Evolutionary conservation across 2,113 vertebrate genomes (phyloP).

Genomic region (Thamnaconus septentrionalis): DNA sequence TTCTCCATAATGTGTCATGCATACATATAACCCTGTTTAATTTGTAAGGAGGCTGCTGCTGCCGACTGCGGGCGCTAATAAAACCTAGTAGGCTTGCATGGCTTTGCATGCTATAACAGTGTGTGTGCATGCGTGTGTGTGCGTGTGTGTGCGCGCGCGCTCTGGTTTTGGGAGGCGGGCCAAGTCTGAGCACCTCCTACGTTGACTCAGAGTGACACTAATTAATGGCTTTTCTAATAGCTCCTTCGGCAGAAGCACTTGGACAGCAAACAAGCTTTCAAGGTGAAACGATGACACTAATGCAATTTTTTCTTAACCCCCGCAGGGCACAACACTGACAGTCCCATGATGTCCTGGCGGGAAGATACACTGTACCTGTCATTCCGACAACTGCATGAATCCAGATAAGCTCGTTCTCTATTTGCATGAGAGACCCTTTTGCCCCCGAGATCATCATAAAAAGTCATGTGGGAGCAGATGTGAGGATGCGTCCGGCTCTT

Average conservation of each 20-base stretch:
- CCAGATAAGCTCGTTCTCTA: constrained; percentile 32
- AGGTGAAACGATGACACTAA: constrained; percentile 53
- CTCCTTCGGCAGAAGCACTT: constrained; percentile 49
- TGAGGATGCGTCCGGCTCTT: constrained; percentile 19
- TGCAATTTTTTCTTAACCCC: constrained; percentile 18
- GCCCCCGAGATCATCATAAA: neutral
- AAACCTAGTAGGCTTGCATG: constrained; percentile 7
- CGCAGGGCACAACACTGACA: constrained; percentile 15
- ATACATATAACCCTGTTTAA: constrained; percentile 11
- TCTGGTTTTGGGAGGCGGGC: constrained; percentile 43
- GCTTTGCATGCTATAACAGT: constrained; percentile 3
- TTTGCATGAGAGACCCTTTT: constrained; percentile 41
- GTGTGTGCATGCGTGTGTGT: neutral
- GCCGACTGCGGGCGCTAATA: constrained; percentile 1
- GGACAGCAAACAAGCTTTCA: constrained; percentile 56
- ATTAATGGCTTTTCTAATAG: constrained; percentile 57
- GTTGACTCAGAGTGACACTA: constrained; percentile 57
- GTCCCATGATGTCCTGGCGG: constrained; percentile 45
- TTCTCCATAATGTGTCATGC: constrained; percentile 1
- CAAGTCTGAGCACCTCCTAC: constrained; percentile 36
- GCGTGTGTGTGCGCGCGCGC: neutral
- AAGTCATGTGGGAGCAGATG: constrained; percentile 30
- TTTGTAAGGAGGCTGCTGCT: neutral
- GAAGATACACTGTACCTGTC: constrained; percentile 44
- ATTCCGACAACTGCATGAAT: constrained; percentile 32